These are phyloP conservation scores for Pterocles burchelli DNA, from an alignment of 2,113 vertebrate species.

Conservation along the genomic window DNA sequence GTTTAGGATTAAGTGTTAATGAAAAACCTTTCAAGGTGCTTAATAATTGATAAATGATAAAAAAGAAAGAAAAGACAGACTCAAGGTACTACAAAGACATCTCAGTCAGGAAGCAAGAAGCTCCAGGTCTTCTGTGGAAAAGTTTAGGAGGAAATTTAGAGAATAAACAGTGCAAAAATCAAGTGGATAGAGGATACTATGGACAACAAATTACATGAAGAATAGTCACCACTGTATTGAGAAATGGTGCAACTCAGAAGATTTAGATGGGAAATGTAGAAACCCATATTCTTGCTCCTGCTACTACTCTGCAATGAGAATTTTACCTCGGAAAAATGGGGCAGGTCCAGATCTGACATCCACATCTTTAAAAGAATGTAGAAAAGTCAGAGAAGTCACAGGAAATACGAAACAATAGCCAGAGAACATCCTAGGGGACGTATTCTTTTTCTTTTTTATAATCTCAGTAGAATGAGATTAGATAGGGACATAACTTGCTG, in stretches of 20 bases:
- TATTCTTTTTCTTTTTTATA: not conserved
- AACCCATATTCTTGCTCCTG: accelerated
- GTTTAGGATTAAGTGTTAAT: not conserved
- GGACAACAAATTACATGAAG: not conserved
- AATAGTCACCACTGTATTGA: not conserved
- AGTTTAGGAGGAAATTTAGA: not conserved
- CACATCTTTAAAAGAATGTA: accelerated
- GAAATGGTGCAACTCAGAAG: accelerated
- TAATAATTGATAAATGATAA: not conserved
- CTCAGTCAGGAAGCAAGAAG: not conserved
- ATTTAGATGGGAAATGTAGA: not conserved
- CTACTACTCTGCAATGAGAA: not conserved
- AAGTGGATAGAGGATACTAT: not conserved
- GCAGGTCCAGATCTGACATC: not conserved
- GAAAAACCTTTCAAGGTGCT: not conserved
- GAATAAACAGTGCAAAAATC: not conserved
- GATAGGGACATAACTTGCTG: not conserved
- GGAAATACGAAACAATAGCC: not conserved
- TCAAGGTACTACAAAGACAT: not conserved
- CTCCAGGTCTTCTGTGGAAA: not conserved
- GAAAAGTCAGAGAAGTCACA: not conserved
- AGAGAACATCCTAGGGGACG: not conserved
- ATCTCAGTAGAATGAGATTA: not conserved
- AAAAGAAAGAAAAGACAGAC: not conserved
- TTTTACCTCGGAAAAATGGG: not conserved